Conservation (phyloP, 92 coral and sea anemone genomes). For the Epizoanthus ramosus region DNA sequence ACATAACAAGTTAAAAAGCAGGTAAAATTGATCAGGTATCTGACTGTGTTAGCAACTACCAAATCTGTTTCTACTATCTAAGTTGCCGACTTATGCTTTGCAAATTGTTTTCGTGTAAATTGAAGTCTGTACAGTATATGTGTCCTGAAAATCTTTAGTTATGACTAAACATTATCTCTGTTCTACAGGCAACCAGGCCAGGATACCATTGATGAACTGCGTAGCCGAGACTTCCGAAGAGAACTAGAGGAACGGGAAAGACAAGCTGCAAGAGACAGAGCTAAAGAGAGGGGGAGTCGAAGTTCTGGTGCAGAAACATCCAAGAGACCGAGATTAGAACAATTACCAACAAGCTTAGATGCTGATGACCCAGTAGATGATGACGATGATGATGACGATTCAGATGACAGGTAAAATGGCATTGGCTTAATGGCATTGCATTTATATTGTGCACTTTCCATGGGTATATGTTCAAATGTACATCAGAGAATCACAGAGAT, state of each 20-base stretch:
- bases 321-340: slow-evolving; percentile 90
- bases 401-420: slow-evolving; percentile 77
- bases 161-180: not conserved
- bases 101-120: no score
- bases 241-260: slow-evolving; percentile 96
- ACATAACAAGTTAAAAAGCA: slow-evolving; percentile 95
- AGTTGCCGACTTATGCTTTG: no score
- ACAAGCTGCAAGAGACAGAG: slow-evolving; percentile 88
- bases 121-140: no score
- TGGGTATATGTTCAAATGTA: no score
- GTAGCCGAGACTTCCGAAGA: slow-evolving; percentile 90
- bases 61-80: not conserved
- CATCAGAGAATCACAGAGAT: no score
- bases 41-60: no score
- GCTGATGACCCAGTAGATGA: slow-evolving; percentile 99
- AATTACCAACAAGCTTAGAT: slow-evolving; percentile 85
- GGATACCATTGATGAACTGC: slow-evolving; percentile 92
- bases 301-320: slow-evolving; percentile 76
- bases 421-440: not conserved
- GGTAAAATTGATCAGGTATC: slow-evolving; percentile 50
- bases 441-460: no score
- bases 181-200: slow-evolving; percentile 86
- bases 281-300: slow-evolving; percentile 84
- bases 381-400: slow-evolving; percentile 95
- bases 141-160: no score